A percentile compares a stretch with the other conserved stretches of the same genome.
Conservation (phyloP, 2,888 invertebrate genomes). For the Gortyna flavago region DNA sequence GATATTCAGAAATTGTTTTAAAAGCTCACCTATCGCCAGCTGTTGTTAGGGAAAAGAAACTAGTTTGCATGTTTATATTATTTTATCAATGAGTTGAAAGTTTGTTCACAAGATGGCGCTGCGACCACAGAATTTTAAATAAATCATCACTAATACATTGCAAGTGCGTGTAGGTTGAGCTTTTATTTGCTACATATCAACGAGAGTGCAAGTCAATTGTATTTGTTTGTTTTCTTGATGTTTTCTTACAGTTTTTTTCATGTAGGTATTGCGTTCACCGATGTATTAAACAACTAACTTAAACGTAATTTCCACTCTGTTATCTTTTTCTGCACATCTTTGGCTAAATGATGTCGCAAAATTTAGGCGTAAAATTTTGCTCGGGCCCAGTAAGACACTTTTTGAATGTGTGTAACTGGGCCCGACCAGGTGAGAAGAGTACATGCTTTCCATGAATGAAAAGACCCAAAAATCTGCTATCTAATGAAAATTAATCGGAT, state of each 20-base stretch:
- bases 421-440: background rate
- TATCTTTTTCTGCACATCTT: background rate
- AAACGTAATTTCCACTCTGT: background rate
- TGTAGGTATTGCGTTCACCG: background rate
- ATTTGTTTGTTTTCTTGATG: background rate
- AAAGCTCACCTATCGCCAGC: background rate
- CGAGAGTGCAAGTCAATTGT: conserved; percentile 14
- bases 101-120: conserved; percentile 43
- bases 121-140: conserved; percentile 4
- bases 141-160: conserved; percentile 31
- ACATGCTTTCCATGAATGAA: background rate
- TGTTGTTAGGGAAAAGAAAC: background rate
- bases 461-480: background rate
- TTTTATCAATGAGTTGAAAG: background rate
- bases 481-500: background rate
- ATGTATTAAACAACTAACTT: background rate
- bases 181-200: conserved; percentile 26
- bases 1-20: background rate
- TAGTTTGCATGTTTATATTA: background rate
- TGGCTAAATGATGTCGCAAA: background rate
- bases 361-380: background rate
- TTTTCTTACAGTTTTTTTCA: background rate
- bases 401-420: background rate
- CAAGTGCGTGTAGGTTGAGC: conserved; percentile 15
- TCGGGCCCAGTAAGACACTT: background rate